phyloP scores from a whole-genome alignment of 2,797 vertebrate genomes.

The Lagocephalus sceleratus region DNA sequence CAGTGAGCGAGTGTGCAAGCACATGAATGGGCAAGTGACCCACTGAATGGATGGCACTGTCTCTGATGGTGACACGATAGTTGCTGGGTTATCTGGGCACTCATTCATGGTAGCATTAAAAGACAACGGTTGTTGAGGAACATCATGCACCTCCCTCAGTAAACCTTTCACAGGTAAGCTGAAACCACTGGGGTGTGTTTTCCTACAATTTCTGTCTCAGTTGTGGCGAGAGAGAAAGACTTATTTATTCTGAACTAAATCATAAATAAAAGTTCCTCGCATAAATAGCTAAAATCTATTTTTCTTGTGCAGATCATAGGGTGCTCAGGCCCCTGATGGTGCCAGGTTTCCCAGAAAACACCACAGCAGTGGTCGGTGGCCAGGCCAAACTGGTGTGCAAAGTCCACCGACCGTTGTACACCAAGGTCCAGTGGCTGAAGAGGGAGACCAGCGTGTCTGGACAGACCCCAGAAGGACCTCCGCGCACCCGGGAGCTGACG shows the following conservation, averaged over 20 bases:
- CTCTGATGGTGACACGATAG: slow-evolving; percentile 57
- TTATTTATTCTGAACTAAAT: slow-evolving; percentile 2
- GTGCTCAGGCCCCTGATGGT: slow-evolving; percentile 62
- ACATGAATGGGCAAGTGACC: slow-evolving; percentile 45
- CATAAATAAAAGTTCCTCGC: neutral
- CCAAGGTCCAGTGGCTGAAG: slow-evolving; percentile 78
- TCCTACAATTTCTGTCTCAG: slow-evolving; percentile 18
- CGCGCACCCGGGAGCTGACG: slow-evolving; percentile 61
- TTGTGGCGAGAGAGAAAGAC: slow-evolving; percentile 3
- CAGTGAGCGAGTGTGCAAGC: slow-evolving; percentile 37
- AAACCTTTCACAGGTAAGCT: slow-evolving; percentile 43
- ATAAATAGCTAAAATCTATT: neutral
- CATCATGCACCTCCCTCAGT: slow-evolving; percentile 28
- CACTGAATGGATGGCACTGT: slow-evolving; percentile 56
- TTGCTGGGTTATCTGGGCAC: slow-evolving; percentile 53
- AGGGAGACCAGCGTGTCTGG: slow-evolving; percentile 36
- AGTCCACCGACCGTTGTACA: slow-evolving; percentile 69
- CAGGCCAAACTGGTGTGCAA: slow-evolving; percentile 71
- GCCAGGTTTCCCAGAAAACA: slow-evolving; percentile 76
- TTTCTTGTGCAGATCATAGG: slow-evolving; percentile 50
- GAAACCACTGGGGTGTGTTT: slow-evolving; percentile 31
- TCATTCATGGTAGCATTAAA: slow-evolving; percentile 46
- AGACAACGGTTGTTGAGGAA: slow-evolving; percentile 41
- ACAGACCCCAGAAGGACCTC: slow-evolving; percentile 31
- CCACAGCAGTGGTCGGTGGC: slow-evolving; percentile 59